Conservation (phyloP, 2,113 vertebrate genomes). For the Parus major region DNA sequence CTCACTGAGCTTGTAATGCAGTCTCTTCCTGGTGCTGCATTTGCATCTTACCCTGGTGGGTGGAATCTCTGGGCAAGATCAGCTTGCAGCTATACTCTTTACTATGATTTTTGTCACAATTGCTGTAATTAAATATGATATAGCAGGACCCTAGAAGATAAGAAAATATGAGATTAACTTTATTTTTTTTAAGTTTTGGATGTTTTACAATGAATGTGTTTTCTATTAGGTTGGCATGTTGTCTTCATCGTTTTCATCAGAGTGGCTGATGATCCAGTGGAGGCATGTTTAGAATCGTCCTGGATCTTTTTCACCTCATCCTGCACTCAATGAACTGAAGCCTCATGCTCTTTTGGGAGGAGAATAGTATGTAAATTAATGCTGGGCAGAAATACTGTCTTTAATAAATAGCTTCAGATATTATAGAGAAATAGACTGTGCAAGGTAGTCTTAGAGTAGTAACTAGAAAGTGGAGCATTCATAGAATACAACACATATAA, state of each 20-base stretch:
- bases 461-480: not conserved
- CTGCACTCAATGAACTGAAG: not conserved
- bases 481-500: not conserved
- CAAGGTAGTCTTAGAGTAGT: not conserved
- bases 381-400: not conserved
- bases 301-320: not conserved
- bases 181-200: conserved; percentile 23
- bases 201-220: not conserved
- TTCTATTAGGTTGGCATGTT: not conserved
- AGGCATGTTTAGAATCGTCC: not conserved
- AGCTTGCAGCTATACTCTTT: not conserved
- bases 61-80: not conserved
- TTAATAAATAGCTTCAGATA: not conserved
- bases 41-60: not conserved
- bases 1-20: not conserved
- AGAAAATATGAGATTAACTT: not conserved
- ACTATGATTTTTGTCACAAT: conserved; percentile 12
- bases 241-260: not conserved
- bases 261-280: not conserved
- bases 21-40: not conserved
- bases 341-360: not conserved
- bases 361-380: not conserved
- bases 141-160: not conserved
- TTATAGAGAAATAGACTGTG: not conserved
- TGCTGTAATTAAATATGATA: conserved; percentile 18